phyloP scores from a whole-genome alignment of 2,888 invertebrate genomes.

The Odontocolon sp. region DNA sequence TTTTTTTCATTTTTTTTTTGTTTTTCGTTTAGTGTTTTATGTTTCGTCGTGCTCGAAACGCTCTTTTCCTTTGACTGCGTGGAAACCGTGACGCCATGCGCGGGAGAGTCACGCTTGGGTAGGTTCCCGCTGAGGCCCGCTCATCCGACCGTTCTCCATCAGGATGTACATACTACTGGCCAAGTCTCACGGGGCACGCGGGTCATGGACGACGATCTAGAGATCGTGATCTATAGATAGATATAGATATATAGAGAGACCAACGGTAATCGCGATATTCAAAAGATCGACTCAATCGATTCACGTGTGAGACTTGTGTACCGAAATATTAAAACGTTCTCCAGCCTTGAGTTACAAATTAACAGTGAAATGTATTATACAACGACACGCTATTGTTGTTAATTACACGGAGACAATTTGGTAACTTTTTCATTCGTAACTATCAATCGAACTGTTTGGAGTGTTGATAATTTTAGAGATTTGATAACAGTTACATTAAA shows the following conservation, averaged over 20 bases:
- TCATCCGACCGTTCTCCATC: constrained; percentile 25
- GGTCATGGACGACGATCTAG: constrained; percentile 21
- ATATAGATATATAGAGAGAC: not conserved
- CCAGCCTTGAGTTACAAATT: too few relatives aligned
- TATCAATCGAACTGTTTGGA: too few relatives aligned
- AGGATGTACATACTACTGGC: constrained; percentile 8
- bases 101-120: constrained; percentile 48
- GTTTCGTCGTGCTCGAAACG: constrained; percentile 27
- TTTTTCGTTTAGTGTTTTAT: constrained; percentile 1
- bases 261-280: constrained; percentile 1
- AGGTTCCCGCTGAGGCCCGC: constrained; percentile 38
- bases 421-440: too few relatives aligned
- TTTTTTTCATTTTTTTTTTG: not conserved
- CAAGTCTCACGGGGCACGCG: constrained; percentile 3
- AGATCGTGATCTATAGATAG: constrained; percentile 38
- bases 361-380: too few relatives aligned
- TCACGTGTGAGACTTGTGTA: too few relatives aligned
- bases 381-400: too few relatives aligned
- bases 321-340: too few relatives aligned
- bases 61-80: constrained; percentile 44
- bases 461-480: too few relatives aligned
- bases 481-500: too few relatives aligned
- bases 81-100: constrained; percentile 58
- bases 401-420: too few relatives aligned
- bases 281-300: constrained; percentile 4